phyloP scores from a whole-genome alignment of 2,113 vertebrate genomes.

The Onychorhynchus coronatus region DNA sequence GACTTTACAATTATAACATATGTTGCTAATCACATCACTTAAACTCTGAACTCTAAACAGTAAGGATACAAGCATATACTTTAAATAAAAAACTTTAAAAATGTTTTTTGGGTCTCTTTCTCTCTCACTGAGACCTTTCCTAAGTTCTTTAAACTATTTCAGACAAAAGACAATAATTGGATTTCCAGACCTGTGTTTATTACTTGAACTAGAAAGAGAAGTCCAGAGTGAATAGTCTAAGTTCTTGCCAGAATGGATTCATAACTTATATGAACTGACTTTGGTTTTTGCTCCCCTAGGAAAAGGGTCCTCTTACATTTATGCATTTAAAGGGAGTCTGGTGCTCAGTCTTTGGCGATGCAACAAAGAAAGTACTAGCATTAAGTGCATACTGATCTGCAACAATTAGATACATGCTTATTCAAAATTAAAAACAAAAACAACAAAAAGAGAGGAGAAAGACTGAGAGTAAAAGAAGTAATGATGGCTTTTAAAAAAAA shows the following conservation, averaged over 20 bases:
- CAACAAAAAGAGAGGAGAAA: background rate
- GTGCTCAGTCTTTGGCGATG: background rate
- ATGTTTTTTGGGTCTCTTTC: background rate
- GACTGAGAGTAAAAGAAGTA: background rate
- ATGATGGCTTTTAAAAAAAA: background rate
- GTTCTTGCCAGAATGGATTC: background rate
- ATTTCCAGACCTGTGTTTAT: conserved; percentile 48
- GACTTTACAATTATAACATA: background rate
- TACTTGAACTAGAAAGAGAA: background rate
- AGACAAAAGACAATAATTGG: background rate
- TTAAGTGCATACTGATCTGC: background rate
- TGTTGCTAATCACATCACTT: background rate
- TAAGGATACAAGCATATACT: background rate
- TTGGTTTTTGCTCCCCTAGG: background rate
- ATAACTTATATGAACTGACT: background rate
- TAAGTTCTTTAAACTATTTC: background rate
- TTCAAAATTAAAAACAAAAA: background rate
- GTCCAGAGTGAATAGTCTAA: background rate
- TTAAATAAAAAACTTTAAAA: background rate
- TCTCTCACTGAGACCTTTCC: background rate
- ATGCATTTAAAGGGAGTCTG: background rate
- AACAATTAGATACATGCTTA: background rate
- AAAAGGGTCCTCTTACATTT: background rate
- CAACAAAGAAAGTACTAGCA: background rate
- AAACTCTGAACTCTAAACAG: background rate